Conservation (phyloP, 23 tunicate species). For the Ciona savignyi region DNA sequence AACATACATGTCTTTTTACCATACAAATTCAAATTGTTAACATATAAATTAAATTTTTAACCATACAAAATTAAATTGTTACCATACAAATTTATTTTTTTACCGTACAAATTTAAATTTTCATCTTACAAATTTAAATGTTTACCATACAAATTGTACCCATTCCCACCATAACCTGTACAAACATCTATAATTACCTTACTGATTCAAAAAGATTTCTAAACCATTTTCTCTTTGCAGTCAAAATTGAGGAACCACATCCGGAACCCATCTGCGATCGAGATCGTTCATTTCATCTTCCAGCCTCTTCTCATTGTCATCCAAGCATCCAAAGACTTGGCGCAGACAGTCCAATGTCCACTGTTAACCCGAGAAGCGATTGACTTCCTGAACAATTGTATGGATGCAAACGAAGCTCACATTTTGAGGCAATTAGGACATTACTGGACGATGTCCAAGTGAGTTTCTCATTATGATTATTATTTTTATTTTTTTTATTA, state of each 20-base stretch:
- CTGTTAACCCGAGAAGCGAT: slow-evolving; percentile 43
- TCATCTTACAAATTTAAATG: no score
- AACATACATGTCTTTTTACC: no score
- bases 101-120: no score
- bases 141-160: no score
- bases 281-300: slow-evolving; percentile 81
- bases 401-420: slow-evolving; percentile 34
- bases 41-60: no score
- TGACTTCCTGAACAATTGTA: slow-evolving; percentile 48
- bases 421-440: slow-evolving; percentile 47
- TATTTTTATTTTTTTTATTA: no score
- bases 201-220: no score
- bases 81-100: no score
- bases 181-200: no score
- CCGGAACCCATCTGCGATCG: slow-evolving; percentile 74
- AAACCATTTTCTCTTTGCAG: slow-evolving; percentile 24
- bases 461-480: neutral
- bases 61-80: no score
- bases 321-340: slow-evolving; percentile 49
- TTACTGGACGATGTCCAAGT: slow-evolving; percentile 73
- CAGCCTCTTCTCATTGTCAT: slow-evolving; percentile 69
- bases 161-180: no score
- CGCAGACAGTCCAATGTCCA: slow-evolving; percentile 57
- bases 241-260: slow-evolving; percentile 73
- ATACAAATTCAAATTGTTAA: no score